Percentiles rank a stretch among this genome's conserved stretches.
These are phyloP conservation scores for Noctua comes DNA, from an alignment of 2,888 invertebrate genomes.

Conservation along the genomic window DNA sequence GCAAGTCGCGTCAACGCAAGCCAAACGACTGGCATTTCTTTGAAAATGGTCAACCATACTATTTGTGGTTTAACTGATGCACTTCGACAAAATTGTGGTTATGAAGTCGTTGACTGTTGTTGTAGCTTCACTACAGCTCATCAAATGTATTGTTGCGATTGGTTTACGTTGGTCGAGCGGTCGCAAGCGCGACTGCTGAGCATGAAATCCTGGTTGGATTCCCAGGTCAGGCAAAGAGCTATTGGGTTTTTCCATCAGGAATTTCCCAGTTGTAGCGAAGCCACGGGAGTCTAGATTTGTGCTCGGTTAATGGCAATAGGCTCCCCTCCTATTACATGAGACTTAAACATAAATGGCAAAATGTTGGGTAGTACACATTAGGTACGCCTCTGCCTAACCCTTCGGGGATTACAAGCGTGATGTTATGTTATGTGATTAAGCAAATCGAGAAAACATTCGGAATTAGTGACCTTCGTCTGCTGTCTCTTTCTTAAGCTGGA, in stretches of 20 bases:
- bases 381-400: background rate
- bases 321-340: background rate
- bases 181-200: too few relatives aligned
- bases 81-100: too few relatives aligned
- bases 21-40: background rate
- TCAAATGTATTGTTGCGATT: too few relatives aligned
- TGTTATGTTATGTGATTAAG: background rate
- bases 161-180: too few relatives aligned
- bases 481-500: background rate
- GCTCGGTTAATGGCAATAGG: background rate
- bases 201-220: background rate
- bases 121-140: too few relatives aligned
- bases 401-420: background rate
- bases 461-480: background rate
- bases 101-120: too few relatives aligned
- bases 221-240: background rate
- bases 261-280: too few relatives aligned
- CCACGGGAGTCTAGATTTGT: too few relatives aligned
- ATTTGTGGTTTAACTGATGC: background rate
- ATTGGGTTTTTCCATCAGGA: background rate
- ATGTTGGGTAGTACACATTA: background rate
- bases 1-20: background rate
- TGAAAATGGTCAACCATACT: background rate
- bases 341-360: background rate
- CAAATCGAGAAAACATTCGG: background rate